Conservation (phyloP, 2,113 vertebrate genomes). For the Opisthocomus hoazin region DNA sequence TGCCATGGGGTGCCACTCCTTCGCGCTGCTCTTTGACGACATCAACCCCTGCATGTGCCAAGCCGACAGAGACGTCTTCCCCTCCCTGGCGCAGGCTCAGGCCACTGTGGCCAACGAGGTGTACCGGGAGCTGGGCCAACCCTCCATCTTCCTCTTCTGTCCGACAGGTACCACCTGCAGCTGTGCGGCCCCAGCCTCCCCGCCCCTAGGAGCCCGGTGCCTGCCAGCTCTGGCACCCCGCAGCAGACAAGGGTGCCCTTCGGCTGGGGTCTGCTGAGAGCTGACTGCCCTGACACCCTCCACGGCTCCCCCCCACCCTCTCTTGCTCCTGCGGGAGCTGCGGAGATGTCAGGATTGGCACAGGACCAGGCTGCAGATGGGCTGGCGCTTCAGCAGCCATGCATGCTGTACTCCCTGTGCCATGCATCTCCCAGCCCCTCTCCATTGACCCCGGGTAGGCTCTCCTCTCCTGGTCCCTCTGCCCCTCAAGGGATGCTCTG, state of each 20-base stretch:
- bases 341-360: neutral
- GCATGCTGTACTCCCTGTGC: neutral
- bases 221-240: neutral
- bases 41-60: slow-evolving; percentile 86
- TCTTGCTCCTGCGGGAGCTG: neutral
- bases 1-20: slow-evolving; percentile 81
- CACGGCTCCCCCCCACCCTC: neutral
- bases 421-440: rapidly evolving
- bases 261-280: neutral
- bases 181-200: neutral
- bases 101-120: slow-evolving; percentile 82
- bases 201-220: rapidly evolving
- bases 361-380: neutral
- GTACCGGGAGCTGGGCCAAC: slow-evolving; percentile 79
- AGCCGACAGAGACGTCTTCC: slow-evolving; percentile 81
- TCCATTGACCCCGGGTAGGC: rapidly evolving
- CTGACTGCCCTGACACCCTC: neutral
- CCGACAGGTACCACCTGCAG: slow-evolving; percentile 75
- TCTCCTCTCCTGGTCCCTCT: neutral
- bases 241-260: neutral
- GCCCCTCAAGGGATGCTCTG: neutral
- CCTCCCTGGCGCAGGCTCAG: slow-evolving; percentile 85
- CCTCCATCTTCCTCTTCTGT: slow-evolving; percentile 84
- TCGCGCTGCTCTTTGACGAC: slow-evolving; percentile 85
- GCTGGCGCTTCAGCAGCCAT: neutral